Percentiles rank a stretch among this genome's conserved stretches.
Evolutionary conservation across 2,888 invertebrate species (phyloP).

Genomic region (Philereme vetulata): DNA sequence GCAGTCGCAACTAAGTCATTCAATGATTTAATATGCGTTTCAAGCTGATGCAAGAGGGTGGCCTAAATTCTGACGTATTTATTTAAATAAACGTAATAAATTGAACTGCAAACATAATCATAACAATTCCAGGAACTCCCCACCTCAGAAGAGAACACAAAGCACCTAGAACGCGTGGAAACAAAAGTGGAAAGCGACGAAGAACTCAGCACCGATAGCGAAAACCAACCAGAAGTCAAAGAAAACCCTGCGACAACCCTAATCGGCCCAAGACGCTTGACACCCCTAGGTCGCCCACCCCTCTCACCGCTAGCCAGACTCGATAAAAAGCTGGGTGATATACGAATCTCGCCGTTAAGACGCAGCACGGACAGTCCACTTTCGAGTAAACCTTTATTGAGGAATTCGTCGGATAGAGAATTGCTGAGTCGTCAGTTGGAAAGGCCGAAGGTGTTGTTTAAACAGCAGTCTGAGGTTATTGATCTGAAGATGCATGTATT

Average conservation of each 20-base stretch:
- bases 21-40: no score
- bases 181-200: conserved; percentile 81
- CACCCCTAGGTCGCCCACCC: conserved; percentile 70
- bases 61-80: no score
- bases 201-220: conserved; percentile 75
- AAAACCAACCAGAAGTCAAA: conserved; percentile 65
- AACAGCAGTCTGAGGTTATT: conserved; percentile 77
- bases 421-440: conserved; percentile 61
- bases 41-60: no score
- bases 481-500: conserved; percentile 76
- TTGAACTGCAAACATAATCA: not conserved
- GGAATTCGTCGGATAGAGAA: conserved; percentile 66
- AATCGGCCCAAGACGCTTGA: conserved; percentile 54
- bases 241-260: conserved; percentile 49
- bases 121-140: conserved; percentile 67
- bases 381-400: conserved; percentile 59
- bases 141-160: conserved; percentile 77
- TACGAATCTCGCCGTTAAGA: conserved; percentile 70
- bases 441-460: conserved; percentile 70
- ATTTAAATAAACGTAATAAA: no score
- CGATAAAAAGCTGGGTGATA: conserved; percentile 68
- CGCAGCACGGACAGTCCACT: conserved; percentile 65
- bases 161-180: conserved; percentile 77
- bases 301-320: conserved; percentile 64
- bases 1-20: no score